These are phyloP conservation scores for Callyntrura guangdongensis DNA, from an alignment of 2,888 invertebrate species.

Conservation along the genomic window DNA sequence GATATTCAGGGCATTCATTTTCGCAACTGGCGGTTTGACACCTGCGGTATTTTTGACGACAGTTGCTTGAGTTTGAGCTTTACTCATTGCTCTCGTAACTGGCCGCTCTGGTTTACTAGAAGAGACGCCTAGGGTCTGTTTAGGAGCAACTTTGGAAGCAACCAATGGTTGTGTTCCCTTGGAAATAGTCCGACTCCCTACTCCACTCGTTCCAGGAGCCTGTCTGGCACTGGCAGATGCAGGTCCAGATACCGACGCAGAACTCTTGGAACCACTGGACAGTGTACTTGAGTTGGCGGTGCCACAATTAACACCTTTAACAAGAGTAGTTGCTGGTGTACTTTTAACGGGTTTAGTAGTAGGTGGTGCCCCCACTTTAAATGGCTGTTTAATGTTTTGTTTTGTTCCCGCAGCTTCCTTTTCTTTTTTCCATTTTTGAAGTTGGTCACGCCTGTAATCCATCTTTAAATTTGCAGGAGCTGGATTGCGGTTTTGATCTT, in stretches of 20 bases:
- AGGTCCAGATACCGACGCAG: neutral
- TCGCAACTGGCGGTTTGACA: constrained; percentile 33
- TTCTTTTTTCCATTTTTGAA: constrained; percentile 80
- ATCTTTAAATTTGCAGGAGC: neutral
- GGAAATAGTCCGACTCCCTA: neutral
- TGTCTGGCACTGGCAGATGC: neutral
- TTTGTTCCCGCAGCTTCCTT: constrained; percentile 67
- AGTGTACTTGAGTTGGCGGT: neutral
- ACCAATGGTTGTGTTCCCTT: neutral
- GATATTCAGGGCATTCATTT: constrained; percentile 61
- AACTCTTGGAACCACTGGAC: neutral
- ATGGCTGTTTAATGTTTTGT: constrained; percentile 53
- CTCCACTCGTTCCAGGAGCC: neutral
- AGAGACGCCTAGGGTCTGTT: neutral
- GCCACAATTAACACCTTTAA: neutral
- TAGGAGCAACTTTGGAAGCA: neutral
- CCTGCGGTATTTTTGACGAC: neutral
- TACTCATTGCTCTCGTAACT: constrained; percentile 81
- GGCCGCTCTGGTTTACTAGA: constrained; percentile 23
- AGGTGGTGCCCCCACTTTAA: constrained; percentile 58
- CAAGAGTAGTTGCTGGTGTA: neutral
- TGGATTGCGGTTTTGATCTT: constrained; percentile 22
- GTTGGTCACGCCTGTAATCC: constrained; percentile 64
- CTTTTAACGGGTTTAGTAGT: neutral
- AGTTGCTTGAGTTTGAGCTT: no score